Evolutionary conservation across 2,113 vertebrate species (phyloP), one percentile per base, ranked within the genome.

Genomic region (Amblyornis subalaris): DNA sequence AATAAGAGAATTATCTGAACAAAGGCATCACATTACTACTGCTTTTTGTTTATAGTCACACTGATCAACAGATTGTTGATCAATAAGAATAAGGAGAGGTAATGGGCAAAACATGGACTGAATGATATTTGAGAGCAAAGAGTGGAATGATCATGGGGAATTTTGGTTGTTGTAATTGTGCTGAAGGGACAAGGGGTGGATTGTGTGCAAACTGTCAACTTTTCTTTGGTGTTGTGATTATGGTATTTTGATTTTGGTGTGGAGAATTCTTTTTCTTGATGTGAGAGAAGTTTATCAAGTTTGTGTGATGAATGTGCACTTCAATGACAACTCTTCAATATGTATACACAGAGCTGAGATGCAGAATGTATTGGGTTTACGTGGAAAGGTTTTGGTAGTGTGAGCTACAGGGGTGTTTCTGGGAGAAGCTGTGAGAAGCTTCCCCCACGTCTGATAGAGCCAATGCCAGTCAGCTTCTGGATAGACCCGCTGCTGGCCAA

Each of bases 401-500:
- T 2, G 3, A 25, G n/a, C 24, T 47, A 23, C 24, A 17, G 20
- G 15, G 35, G 6, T 31, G 35, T 10, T 88, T 55, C 50, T 55
- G 17, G 40, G 31, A 67, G 45, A 60, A 76, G 31, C 21, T 42
- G 31, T 26, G 25, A 14, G 47, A 62, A 72, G 50, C 26, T 62
- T 54, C 16, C 7, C 23, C 14, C 7, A 5, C 6, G 35, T 26
- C 36, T 0, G 1, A 62, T 6, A 47, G 17, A 55, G 14, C 20
- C 40, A 62, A 25, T 21, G 50, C 10, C 65, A 78, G 12, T 6
- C 9, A 6, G 29, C 55, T 78, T 42, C 55, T 54, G 45, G 24
- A 62, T 1, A 6, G 40, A 62, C 16, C 35, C 1, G 0, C 42
- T 1, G 2, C 15, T 61, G 47, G 55, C 14, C 48, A 42, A 62